Evolutionary conservation across 2,888 invertebrate genomes (phyloP).

Genomic region (Eurytoma adleriae): DNA sequence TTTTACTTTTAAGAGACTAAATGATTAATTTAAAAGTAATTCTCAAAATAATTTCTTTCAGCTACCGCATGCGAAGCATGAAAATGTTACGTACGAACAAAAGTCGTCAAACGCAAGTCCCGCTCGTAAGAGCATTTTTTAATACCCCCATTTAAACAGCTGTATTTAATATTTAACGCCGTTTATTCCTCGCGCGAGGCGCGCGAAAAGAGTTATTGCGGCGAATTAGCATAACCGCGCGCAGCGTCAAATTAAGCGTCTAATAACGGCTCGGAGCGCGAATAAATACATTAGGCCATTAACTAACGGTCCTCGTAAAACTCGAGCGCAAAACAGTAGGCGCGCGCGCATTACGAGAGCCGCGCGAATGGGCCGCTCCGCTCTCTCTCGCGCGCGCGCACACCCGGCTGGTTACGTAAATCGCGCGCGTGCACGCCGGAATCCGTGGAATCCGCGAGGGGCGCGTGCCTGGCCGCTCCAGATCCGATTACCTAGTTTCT

Average conservation of each 20-base stretch:
- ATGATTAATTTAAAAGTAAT: too few species aligned
- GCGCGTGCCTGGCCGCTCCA: slow-evolving; percentile 61
- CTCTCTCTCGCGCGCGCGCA: too few species aligned
- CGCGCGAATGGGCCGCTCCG: too few species aligned
- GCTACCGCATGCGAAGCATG: too few species aligned
- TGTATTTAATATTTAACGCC: slow-evolving; percentile 18
- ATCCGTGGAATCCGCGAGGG: slow-evolving; percentile 35
- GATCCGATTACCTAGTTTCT: slow-evolving; percentile 67
- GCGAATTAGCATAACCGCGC: slow-evolving; percentile 22
- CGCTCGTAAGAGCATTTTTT: background rate
- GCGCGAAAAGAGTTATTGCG: slow-evolving; percentile 12
- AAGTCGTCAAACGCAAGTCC: background rate
- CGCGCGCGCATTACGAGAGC: too few species aligned
- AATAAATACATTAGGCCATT: slow-evolving; percentile 38
- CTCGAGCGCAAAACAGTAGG: background rate
- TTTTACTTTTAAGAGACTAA: too few species aligned
- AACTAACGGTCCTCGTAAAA: slow-evolving; percentile 41
- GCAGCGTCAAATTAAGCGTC: slow-evolving; percentile 44
- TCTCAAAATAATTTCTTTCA: too few species aligned
- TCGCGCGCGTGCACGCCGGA: slow-evolving; percentile 7
- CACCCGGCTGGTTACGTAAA: slow-evolving; percentile 13
- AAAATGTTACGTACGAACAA: background rate
- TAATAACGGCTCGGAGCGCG: slow-evolving; percentile 32
- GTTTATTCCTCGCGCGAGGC: background rate
- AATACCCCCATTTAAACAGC: slow-evolving; percentile 12